A percentile compares a stretch with the other conserved stretches of the same genome.
Conservation (phyloP, 1,140 invertebrate genomes). For the Papilio polyxenes region DNA sequence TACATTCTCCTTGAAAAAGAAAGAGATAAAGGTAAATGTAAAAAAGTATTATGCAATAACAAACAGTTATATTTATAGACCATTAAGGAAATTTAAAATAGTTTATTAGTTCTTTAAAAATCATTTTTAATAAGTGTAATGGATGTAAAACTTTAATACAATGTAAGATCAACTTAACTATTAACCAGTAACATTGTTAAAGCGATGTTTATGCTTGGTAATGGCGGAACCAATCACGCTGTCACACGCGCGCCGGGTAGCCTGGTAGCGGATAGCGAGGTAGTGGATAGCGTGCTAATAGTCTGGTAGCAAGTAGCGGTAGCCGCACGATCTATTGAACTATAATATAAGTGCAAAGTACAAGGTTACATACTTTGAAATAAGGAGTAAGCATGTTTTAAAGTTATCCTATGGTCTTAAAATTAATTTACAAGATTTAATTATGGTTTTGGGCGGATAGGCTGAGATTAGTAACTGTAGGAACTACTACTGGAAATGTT, state of each 20-base stretch:
- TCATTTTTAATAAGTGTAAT: neutral
- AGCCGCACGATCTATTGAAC: neutral
- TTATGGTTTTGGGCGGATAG: neutral
- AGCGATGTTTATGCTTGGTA: conserved; percentile 5
- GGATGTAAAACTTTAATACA: neutral
- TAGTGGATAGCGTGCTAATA: neutral
- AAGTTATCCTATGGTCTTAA: neutral
- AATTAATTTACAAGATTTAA: neutral
- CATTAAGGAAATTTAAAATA: neutral
- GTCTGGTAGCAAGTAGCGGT: neutral
- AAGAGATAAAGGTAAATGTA: too few relatives aligned
- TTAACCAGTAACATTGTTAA: conserved; percentile 7
- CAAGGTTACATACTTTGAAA: neutral
- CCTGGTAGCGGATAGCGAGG: neutral
- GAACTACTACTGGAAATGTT: too few relatives aligned
- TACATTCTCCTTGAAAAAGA: too few relatives aligned
- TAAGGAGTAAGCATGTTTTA: neutral
- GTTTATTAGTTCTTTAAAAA: neutral
- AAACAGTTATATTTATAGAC: too few relatives aligned
- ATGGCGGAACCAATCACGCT: conserved; percentile 25
- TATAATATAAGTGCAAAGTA: neutral
- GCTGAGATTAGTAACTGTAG: too few relatives aligned
- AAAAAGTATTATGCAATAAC: too few relatives aligned
- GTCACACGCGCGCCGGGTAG: conserved; percentile 17
- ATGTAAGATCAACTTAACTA: conserved; percentile 3